phyloP scores from a whole-genome alignment of 2,797 vertebrate genomes.

The Avahi laniger region DNA sequence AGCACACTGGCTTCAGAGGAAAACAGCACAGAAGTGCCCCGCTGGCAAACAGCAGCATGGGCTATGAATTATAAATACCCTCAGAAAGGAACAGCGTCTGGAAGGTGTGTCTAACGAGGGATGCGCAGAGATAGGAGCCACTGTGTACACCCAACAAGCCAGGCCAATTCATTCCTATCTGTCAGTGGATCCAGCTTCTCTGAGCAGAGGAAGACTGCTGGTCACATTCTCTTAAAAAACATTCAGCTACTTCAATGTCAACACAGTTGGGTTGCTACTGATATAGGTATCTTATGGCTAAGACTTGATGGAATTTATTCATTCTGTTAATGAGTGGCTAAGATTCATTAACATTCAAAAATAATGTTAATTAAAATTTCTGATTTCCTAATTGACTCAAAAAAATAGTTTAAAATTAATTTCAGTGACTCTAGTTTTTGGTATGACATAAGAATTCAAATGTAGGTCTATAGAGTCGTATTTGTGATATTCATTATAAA shows the following conservation, averaged over 20 bases:
- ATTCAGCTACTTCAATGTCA: not conserved
- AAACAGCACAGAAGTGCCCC: constrained; percentile 81
- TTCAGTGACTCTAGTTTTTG: not conserved
- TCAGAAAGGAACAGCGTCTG: constrained; percentile 65
- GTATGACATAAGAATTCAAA: not conserved
- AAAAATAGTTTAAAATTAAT: not conserved
- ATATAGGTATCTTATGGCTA: not conserved
- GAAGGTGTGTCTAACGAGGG: constrained; percentile 9
- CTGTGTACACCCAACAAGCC: not conserved
- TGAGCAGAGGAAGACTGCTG: not conserved
- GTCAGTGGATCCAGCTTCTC: not conserved
- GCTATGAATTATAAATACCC: constrained; percentile 90
- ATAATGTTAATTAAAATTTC: not conserved
- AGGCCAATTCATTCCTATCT: too few species aligned
- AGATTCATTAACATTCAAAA: not conserved
- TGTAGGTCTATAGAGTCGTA: not conserved
- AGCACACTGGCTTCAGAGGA: constrained; percentile 75
- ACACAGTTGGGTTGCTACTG: not conserved
- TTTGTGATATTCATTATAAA: not conserved
- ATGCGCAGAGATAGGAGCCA: not conserved
- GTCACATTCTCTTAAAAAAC: not conserved
- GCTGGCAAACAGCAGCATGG: constrained; percentile 85
- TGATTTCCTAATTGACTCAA: not conserved
- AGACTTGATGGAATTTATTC: not conserved
- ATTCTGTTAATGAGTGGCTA: not conserved